These are phyloP conservation scores for Macropodus opercularis DNA, from an alignment of 2,797 vertebrate species.

Conservation along the genomic window DNA sequence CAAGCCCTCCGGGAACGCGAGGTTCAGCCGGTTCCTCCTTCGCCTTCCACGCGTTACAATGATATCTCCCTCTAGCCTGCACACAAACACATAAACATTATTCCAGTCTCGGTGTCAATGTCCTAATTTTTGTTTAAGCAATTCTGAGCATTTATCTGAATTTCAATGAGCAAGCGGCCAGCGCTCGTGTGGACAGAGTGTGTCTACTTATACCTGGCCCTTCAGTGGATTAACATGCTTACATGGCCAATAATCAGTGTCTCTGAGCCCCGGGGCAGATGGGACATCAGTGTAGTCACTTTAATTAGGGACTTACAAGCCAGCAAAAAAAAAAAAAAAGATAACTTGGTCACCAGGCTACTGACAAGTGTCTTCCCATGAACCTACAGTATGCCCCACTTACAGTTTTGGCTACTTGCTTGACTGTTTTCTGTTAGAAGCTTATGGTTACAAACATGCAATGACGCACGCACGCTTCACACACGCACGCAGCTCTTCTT, in stretches of 20 bases:
- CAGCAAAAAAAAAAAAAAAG: constrained; percentile 13
- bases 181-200: constrained; percentile 20
- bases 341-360: constrained; percentile 36
- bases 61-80: constrained; percentile 12
- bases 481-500: not conserved
- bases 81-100: constrained; percentile 44
- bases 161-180: constrained; percentile 13
- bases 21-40: constrained; percentile 18
- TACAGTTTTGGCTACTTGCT: constrained; percentile 23
- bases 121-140: constrained; percentile 61
- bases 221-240: constrained; percentile 55
- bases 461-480: not conserved
- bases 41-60: constrained; percentile 9
- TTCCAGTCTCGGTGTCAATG: constrained; percentile 45
- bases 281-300: constrained; percentile 63
- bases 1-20: constrained; percentile 2
- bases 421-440: constrained; percentile 36
- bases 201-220: constrained; percentile 52
- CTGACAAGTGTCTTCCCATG: constrained; percentile 27
- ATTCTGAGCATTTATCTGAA: constrained; percentile 26
- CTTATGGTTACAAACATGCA: constrained; percentile 2
- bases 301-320: constrained; percentile 67
- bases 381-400: constrained; percentile 48
- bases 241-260: constrained; percentile 44
- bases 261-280: constrained; percentile 61